A percentile compares a stretch with the other conserved stretches of the same genome.
These are phyloP conservation scores for Coenonympha glycerion DNA, from an alignment of 2,888 invertebrate genomes.

Conservation along the genomic window DNA sequence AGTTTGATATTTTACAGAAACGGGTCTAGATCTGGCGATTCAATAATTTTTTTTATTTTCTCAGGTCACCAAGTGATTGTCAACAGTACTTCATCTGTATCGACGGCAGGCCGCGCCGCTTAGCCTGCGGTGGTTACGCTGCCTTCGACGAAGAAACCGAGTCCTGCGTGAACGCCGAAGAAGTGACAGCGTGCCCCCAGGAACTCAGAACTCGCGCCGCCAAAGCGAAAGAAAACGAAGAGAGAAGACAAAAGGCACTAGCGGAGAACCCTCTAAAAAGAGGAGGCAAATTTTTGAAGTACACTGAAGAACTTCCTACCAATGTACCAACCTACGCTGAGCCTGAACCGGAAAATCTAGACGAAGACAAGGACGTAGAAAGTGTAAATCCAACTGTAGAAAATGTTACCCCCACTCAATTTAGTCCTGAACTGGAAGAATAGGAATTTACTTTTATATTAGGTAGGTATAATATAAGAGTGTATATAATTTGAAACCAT, in stretches of 20 bases:
- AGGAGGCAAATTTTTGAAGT: constrained; percentile 18
- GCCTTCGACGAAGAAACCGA: constrained; percentile 85
- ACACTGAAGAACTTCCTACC: constrained; percentile 27
- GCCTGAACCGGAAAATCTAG: neutral
- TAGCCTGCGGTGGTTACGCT: constrained; percentile 83
- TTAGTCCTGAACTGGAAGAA: constrained; percentile 2
- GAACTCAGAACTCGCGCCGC: constrained; percentile 51
- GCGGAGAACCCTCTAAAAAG: constrained; percentile 43
- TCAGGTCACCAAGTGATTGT: constrained; percentile 79
- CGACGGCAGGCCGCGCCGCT: constrained; percentile 81
- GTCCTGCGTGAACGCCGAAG: constrained; percentile 85
- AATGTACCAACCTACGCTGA: neutral
- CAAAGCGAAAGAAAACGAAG: constrained; percentile 46
- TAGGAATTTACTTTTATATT: neutral
- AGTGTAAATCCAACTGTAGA: constrained; percentile 1
- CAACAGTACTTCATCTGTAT: constrained; percentile 88
- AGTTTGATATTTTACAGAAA: too few relatives aligned
- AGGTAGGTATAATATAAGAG: neutral
- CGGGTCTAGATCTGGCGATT: too few relatives aligned
- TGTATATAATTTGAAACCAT: neutral
- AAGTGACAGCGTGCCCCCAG: constrained; percentile 82
- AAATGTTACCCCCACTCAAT: neutral
- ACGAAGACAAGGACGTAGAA: constrained; percentile 2
- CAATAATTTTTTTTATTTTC: constrained; percentile 12
- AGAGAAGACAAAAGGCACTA: constrained; percentile 45